phyloP scores from a whole-genome alignment of 2,888 invertebrate species.

The Coenonympha glycerion region DNA sequence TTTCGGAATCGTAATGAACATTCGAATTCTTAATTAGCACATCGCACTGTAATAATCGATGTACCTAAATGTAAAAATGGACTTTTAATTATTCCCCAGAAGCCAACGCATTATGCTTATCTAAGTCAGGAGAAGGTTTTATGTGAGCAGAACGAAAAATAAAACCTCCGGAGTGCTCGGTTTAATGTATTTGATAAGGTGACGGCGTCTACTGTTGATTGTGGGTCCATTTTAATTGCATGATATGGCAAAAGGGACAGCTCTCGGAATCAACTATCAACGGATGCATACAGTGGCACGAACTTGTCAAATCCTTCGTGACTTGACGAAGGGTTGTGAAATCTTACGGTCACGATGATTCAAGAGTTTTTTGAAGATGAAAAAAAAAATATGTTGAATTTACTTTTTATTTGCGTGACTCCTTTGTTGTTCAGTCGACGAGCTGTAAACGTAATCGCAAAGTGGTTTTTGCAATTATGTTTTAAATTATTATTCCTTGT shows the following conservation, averaged over 20 bases:
- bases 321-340: constrained; percentile 31
- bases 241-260: constrained; percentile 58
- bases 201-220: constrained; percentile 67
- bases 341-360: constrained; percentile 27
- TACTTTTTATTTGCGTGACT: constrained; percentile 4
- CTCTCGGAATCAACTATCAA: constrained; percentile 17
- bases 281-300: constrained; percentile 37
- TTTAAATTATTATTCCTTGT: constrained; percentile 5
- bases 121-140: constrained; percentile 55
- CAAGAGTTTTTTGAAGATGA: constrained; percentile 15
- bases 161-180: constrained; percentile 65
- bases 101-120: constrained; percentile 69
- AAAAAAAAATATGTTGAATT: constrained; percentile 13
- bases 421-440: constrained; percentile 3
- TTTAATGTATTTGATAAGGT: constrained; percentile 75
- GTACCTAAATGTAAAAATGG: constrained; percentile 53
- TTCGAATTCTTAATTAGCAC: constrained; percentile 52
- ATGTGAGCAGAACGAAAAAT: constrained; percentile 49
- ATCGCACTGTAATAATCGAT: constrained; percentile 44
- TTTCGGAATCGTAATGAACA: constrained; percentile 28
- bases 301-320: constrained; percentile 49
- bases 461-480: constrained; percentile 11
- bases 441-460: constrained; percentile 9
- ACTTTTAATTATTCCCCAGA: constrained; percentile 67
- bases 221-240: constrained; percentile 66